A percentile compares a stretch with the other conserved stretches of the same genome.
These are phyloP conservation scores for Xenotilapia flavipinnis DNA, from an alignment of 2,113 vertebrate genomes.

Conservation along the genomic window DNA sequence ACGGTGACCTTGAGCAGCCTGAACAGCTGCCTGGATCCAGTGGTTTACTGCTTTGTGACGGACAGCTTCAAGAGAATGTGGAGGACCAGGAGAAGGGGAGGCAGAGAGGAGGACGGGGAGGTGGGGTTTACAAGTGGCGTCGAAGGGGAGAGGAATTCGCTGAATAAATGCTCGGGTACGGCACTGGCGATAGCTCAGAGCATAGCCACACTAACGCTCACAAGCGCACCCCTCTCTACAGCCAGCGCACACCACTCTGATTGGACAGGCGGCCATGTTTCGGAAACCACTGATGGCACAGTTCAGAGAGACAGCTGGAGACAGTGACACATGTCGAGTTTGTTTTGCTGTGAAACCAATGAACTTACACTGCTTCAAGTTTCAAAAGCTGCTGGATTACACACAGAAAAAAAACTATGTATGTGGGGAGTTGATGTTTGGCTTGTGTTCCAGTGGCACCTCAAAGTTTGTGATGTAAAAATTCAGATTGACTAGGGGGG, in stretches of 20 bases:
- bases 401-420: not conserved
- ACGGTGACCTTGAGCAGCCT: slow-evolving; percentile 92
- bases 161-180: slow-evolving; percentile 52
- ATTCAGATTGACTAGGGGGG: not conserved
- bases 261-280: not conserved
- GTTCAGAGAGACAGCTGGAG: not conserved
- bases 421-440: not conserved
- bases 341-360: not conserved
- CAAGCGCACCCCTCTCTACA: not conserved
- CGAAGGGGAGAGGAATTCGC: slow-evolving; percentile 52
- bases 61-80: slow-evolving; percentile 82
- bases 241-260: not conserved
- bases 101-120: slow-evolving; percentile 19
- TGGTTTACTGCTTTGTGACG: slow-evolving; percentile 96
- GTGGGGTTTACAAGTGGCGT: slow-evolving; percentile 44
- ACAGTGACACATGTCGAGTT: not conserved
- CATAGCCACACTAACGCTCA: slow-evolving; percentile 43
- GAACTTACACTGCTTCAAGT: not conserved
- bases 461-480: not conserved
- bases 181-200: slow-evolving; percentile 53
- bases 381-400: not conserved
- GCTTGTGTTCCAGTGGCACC: not conserved
- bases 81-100: slow-evolving; percentile 31
- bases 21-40: slow-evolving; percentile 94
- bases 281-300: not conserved